Base-by-base conservation (phyloP, 2,113 vertebrate genomes). In the Sardina pilchardus region DNA sequence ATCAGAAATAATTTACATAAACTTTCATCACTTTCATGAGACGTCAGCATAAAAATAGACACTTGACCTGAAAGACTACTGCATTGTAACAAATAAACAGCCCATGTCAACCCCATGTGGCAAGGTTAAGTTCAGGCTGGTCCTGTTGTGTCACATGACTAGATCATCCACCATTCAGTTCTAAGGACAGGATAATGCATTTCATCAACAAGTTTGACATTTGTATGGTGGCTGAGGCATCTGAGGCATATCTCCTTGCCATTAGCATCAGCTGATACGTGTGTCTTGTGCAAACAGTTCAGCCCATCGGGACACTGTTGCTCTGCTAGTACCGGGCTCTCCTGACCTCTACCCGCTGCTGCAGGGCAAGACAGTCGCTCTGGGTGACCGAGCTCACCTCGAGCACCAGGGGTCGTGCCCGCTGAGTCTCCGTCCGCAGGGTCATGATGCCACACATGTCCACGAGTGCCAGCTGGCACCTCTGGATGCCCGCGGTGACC, bases 401-500 rank as follows among this genome's bases (percentile, higher is more conserved):
- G 80, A 97, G 88, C 63, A 99, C 95, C 59, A 94, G 90, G 17
- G 95, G 94, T 91, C 94, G 96, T 81, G 92, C 88, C 10, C 87
- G 89, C 45, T 87, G 90, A 3, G 94, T 92, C 87, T 96, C 91
- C 53, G 96, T 95, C 86, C 90, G 90, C 83, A 99, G 88, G 26
- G 94, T 97, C 97, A 99, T 98, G 50, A 97, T 81, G 63, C 97
- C 97, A 91, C 97, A 99, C 92, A 99, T 97, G 91, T 99, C 98
- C 93, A 99, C 97, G 83, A 99, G 92, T 82, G 94, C 93, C 88
- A 92, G 94, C 86, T 97, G 97, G 91, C 97, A 99, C 71, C 95
- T 95, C 88, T 94, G 95, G 92, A 99, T 96, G 80, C 97, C 97
- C 0, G 91, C 82, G 8, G 92, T 94, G 84, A 99, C 92, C 85